Percentiles rank a stretch among this genome's conserved stretches.
phyloP scores from a whole-genome alignment of 2,797 vertebrate genomes.

The Vespertilio murinus region DNA sequence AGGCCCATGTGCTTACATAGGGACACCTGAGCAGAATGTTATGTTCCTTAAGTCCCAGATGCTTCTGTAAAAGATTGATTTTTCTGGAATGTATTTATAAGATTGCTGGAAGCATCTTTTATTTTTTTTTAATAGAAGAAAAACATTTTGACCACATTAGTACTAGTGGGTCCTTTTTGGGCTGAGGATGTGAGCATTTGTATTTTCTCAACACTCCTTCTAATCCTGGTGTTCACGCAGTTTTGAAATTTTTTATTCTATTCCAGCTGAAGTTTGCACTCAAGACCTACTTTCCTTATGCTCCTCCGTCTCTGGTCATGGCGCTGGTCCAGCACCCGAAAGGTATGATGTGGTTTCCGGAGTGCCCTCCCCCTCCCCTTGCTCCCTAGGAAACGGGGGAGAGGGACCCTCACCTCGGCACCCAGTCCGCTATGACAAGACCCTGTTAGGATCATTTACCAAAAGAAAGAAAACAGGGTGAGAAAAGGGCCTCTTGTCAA shows the following conservation, averaged over 20 bases:
- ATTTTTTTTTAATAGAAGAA: not conserved
- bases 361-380: not conserved
- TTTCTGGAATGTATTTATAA: constrained; percentile 20
- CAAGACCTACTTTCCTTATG: constrained; percentile 90
- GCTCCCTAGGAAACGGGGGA: not conserved
- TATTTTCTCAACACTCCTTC: not conserved
- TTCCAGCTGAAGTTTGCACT: constrained; percentile 87
- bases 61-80: constrained; percentile 15
- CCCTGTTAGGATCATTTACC: not conserved
- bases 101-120: not conserved
- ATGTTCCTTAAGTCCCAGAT: constrained; percentile 12
- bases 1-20: not conserved
- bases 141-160: not conserved
- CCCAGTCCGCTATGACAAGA: not conserved
- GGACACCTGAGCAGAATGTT: not conserved
- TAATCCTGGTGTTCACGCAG: not conserved
- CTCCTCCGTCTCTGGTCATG: constrained; percentile 85
- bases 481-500: not conserved
- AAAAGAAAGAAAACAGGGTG: not conserved
- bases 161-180: not conserved
- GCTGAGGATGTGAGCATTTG: not conserved
- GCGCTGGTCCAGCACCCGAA: constrained; percentile 85
- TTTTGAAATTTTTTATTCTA: not conserved
- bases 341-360: constrained; percentile 84
- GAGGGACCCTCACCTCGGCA: not conserved